Percentiles rank a stretch among this genome's conserved stretches.
Evolutionary conservation across 1,140 invertebrate genomes (phyloP).

Genomic region (Brachionus calyciflorus): DNA sequence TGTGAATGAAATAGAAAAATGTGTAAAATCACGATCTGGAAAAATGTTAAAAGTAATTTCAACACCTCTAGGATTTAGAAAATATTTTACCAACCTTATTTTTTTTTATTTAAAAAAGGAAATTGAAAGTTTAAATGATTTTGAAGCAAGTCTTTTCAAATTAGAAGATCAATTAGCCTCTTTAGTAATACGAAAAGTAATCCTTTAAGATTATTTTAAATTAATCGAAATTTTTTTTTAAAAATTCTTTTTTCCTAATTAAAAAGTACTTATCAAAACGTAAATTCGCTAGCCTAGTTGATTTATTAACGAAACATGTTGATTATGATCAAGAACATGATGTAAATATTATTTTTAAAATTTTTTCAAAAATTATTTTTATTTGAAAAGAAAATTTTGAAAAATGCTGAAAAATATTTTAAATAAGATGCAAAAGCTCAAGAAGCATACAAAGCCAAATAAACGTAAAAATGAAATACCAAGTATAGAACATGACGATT

Average conservation of each 20-base stretch:
- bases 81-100: too few species aligned
- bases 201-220: background rate
- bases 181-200: background rate
- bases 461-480: too few species aligned
- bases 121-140: background rate
- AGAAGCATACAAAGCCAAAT: too few species aligned
- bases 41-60: background rate
- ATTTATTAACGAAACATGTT: background rate
- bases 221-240: background rate
- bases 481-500: too few species aligned
- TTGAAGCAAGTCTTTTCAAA: background rate
- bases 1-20: background rate
- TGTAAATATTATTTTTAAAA: background rate
- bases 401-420: background rate
- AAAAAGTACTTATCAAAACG: background rate
- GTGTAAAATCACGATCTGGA: background rate
- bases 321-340: background rate
- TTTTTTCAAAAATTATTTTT: background rate
- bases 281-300: background rate
- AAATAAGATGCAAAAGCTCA: too few species aligned
- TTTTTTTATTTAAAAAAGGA: background rate
- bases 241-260: background rate
- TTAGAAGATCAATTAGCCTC: background rate
- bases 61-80: too few species aligned
- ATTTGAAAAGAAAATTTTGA: background rate